Conservation (phyloP, 2,797 vertebrate species). For the Petrocephalus schoutedeni region DNA sequence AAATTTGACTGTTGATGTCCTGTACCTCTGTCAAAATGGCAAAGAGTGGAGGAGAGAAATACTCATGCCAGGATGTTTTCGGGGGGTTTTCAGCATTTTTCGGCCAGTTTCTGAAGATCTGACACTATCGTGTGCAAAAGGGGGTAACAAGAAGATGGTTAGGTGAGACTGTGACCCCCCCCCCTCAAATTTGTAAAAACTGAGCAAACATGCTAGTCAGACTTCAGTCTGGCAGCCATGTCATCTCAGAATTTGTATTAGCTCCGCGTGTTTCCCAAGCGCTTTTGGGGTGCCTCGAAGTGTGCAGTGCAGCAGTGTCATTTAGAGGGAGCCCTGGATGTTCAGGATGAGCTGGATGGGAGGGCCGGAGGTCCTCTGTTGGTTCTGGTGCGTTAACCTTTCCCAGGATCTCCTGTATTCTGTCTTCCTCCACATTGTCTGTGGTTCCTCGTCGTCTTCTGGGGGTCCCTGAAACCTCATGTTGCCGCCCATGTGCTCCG, state of each 20-base stretch:
- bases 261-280: neutral
- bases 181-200: neutral
- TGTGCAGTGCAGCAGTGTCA: neutral
- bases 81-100: neutral
- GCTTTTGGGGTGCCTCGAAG: neutral
- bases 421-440: neutral
- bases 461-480: slow-evolving; percentile 31
- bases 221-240: neutral
- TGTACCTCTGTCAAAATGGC: neutral
- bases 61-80: neutral
- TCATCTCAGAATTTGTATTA: neutral
- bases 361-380: neutral
- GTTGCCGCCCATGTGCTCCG: slow-evolving; percentile 46
- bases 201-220: neutral
- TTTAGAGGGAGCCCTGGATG: neutral
- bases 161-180: neutral
- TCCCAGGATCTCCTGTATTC: neutral
- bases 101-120: neutral
- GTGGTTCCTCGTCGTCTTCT: neutral
- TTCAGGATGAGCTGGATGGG: neutral
- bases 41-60: neutral
- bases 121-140: neutral
- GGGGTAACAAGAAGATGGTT: neutral
- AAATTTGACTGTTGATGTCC: neutral
- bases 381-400: neutral